Conservation (phyloP, 1,140 invertebrate genomes). For the Pseudomyrmex flavicornis region DNA sequence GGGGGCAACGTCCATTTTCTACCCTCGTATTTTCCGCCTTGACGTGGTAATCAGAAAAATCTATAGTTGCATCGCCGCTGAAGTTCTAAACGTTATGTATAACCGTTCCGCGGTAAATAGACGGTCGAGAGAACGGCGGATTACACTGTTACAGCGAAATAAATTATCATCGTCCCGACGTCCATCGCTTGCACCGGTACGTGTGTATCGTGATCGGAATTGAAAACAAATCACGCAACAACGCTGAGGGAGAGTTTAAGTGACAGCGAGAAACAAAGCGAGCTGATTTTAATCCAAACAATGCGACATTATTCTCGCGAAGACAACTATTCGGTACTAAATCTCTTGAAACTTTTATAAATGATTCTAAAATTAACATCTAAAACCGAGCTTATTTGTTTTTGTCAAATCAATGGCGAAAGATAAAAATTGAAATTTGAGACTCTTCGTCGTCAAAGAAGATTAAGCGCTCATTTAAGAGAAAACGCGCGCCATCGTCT, state of each 20-base stretch:
- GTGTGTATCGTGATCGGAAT: slow-evolving; percentile 23
- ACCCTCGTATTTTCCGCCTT: slow-evolving; percentile 52
- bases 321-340: slow-evolving; percentile 31
- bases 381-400: slow-evolving; percentile 30
- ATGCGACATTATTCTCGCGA: neutral
- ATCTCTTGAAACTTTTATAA: slow-evolving; percentile 37
- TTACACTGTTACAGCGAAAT: slow-evolving; percentile 34
- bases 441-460: slow-evolving; percentile 32
- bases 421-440: slow-evolving; percentile 39
- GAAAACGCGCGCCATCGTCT: slow-evolving; percentile 19
- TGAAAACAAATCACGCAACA: slow-evolving; percentile 31
- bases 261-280: neutral
- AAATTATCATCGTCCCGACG: slow-evolving; percentile 39
- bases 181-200: neutral
- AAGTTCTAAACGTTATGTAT: slow-evolving; percentile 46
- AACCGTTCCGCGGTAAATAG: slow-evolving; percentile 34
- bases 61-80: slow-evolving; percentile 56
- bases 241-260: neutral
- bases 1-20: slow-evolving; percentile 57
- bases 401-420: slow-evolving; percentile 45
- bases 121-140: slow-evolving; percentile 26
- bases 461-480: slow-evolving; percentile 34
- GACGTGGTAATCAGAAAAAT: slow-evolving; percentile 60
- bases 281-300: slow-evolving; percentile 17
- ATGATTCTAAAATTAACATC: slow-evolving; percentile 33